These are phyloP conservation scores for Crotalus viridis DNA, from an alignment of 2,113 vertebrate species.

Conservation along the genomic window DNA sequence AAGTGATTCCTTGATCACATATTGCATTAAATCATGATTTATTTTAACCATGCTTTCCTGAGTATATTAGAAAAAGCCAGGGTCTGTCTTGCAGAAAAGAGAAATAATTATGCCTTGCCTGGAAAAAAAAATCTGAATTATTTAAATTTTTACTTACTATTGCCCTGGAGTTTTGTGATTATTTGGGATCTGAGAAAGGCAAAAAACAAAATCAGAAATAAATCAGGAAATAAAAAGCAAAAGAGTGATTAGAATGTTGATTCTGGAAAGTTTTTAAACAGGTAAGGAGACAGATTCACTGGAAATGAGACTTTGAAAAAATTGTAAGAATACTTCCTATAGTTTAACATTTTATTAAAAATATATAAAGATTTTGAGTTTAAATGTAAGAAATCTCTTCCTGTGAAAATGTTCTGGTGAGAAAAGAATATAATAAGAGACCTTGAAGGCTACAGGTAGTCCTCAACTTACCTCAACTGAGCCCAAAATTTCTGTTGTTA, in stretches of 20 bases:
- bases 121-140: background rate
- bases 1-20: background rate
- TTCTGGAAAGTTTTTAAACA: background rate
- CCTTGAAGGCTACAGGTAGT: no score
- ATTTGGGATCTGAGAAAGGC: background rate
- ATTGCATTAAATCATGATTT: background rate
- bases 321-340: no score
- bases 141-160: background rate
- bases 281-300: background rate
- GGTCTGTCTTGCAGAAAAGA: background rate
- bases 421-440: no score
- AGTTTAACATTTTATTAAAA: no score
- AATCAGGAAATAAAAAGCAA: background rate
- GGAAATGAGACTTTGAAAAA: background rate
- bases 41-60: background rate
- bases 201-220: background rate
- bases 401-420: no score
- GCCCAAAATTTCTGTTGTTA: no score
- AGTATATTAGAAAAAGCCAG: background rate
- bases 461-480: no score
- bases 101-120: background rate
- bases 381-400: no score
- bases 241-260: background rate
- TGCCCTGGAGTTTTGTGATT: background rate
- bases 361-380: no score